A percentile compares a stretch with the other conserved stretches of the same genome.
phyloP scores from a whole-genome alignment of 2,888 invertebrate genomes.

The Alsophila aescularia region DNA sequence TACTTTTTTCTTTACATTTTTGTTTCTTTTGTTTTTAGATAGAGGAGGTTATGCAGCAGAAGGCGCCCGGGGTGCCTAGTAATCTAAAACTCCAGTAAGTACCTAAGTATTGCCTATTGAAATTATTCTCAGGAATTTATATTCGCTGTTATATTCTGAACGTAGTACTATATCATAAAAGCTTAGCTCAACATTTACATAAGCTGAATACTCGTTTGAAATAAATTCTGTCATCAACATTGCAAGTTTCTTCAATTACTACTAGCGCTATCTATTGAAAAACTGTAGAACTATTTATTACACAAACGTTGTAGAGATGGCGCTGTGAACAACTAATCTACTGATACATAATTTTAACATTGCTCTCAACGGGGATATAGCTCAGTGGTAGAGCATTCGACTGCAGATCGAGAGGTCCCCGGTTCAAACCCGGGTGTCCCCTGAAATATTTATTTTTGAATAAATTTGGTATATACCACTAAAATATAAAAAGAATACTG shows the following conservation, averaged over 20 bases:
- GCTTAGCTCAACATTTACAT: no score
- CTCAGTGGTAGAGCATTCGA: constrained; percentile 84
- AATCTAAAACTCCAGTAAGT: constrained; percentile 69
- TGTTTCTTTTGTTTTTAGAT: constrained; percentile 53
- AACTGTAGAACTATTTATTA: constrained; percentile 5
- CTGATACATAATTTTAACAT: constrained; percentile 43
- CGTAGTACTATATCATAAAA: no score
- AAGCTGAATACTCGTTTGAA: no score
- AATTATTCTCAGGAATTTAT: no score
- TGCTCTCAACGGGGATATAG: constrained; percentile 66
- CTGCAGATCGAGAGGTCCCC: constrained; percentile 84
- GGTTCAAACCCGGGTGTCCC: constrained; percentile 84
- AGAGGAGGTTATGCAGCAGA: constrained; percentile 83
- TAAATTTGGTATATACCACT: background rate
- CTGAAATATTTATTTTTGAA: constrained; percentile 42
- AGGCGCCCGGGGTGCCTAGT: constrained; percentile 78
- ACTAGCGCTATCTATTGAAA: constrained; percentile 60
- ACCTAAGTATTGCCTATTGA: no score
- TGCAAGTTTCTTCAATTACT: constrained; percentile 1
- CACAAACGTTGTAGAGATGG: constrained; percentile 41
- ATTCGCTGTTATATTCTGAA: no score
- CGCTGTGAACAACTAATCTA: constrained; percentile 32
- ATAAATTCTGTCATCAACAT: background rate
- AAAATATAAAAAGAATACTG: no score
- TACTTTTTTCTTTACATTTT: background rate